phyloP scores from a whole-genome alignment of 2,113 vertebrate genomes.

The Lagopus leucura region DNA sequence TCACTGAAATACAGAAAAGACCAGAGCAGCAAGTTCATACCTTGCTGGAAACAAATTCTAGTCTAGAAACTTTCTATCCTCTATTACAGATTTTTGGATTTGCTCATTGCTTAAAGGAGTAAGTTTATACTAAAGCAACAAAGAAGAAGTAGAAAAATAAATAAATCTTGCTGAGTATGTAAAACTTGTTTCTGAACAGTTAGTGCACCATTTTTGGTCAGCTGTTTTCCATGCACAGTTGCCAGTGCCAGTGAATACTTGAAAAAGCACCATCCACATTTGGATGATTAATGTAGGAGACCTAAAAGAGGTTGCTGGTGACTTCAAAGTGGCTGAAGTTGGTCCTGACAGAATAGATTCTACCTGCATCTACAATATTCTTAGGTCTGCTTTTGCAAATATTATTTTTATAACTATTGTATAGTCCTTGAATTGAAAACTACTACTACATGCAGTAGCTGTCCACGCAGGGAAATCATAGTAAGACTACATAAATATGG shows the following conservation, averaged over 20 bases:
- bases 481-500: not conserved
- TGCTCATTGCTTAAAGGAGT: not conserved
- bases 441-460: not conserved
- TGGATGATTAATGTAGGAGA: not conserved
- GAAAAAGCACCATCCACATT: not conserved
- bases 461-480: not conserved
- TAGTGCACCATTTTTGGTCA: not conserved
- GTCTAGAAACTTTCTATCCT: not conserved
- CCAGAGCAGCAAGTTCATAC: not conserved
- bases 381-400: not conserved
- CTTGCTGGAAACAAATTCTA: conserved; percentile 10
- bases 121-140: not conserved
- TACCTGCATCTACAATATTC: not conserved
- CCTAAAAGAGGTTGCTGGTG: not conserved
- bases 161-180: not conserved
- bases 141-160: not conserved
- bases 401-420: not conserved
- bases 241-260: not conserved
- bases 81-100: not conserved
- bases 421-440: not conserved
- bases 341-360: not conserved
- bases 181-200: not conserved
- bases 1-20: not conserved
- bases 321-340: not conserved
- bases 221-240: not conserved